Percentiles rank a stretch among this genome's conserved stretches.
phyloP scores from a whole-genome alignment of 2,113 vertebrate species.

The Dicentrarchus labrax region DNA sequence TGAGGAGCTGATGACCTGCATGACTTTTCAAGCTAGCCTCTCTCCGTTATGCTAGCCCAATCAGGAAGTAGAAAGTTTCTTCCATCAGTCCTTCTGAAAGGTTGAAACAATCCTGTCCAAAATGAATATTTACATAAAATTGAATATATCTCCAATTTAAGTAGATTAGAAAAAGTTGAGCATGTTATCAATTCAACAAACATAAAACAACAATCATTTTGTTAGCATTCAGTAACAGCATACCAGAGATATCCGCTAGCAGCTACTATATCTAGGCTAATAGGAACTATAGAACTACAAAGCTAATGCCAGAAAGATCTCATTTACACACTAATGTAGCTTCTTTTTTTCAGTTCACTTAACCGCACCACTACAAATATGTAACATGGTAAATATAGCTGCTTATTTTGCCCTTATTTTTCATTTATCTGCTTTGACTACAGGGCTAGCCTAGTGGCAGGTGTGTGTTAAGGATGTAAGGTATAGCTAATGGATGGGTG shows the following conservation, averaged over 20 bases:
- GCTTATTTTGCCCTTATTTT: not conserved
- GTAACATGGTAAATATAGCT: not conserved
- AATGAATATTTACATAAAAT: too few relatives aligned
- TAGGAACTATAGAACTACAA: not conserved
- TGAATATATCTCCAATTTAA: too few relatives aligned
- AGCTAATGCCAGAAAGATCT: not conserved
- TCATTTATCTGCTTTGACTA: not conserved
- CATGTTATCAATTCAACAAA: too few relatives aligned
- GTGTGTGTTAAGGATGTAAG: not conserved
- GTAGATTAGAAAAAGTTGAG: too few relatives aligned
- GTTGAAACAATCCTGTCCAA: not conserved
- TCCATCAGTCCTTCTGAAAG: not conserved
- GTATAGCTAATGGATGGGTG: not conserved
- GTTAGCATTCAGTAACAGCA: not conserved
- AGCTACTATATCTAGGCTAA: not conserved
- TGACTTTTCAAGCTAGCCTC: not conserved
- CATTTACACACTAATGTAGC: not conserved
- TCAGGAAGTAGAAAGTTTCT: not conserved
- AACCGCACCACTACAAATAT: not conserved
- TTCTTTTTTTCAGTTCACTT: not conserved
- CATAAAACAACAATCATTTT: not conserved
- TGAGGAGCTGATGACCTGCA: not conserved
- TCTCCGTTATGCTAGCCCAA: not conserved
- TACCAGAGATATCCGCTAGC: not conserved
- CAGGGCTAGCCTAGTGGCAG: not conserved